Percentiles rank a stretch among this genome's conserved stretches.
phyloP scores from a whole-genome alignment of 2,113 vertebrate genomes.

The Boleophthalmus pectinirostris region DNA sequence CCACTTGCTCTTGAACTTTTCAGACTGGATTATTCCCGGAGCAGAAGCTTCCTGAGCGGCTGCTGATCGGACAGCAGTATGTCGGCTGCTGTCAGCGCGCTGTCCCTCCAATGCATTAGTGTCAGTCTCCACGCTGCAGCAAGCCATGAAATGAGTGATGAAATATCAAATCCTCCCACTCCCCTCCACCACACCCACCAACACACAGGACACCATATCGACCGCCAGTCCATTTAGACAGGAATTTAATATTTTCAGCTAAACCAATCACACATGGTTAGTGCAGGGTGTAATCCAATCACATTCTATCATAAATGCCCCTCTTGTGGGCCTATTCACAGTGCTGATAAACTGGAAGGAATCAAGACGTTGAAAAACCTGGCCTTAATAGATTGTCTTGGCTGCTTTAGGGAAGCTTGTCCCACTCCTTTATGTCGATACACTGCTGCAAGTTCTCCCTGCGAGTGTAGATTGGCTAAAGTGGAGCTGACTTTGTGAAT shows the following conservation, averaged over 20 bases:
- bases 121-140: slow-evolving; percentile 66
- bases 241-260: slow-evolving; percentile 80
- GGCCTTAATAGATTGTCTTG: slow-evolving; percentile 75
- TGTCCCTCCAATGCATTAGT: slow-evolving; percentile 71
- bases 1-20: slow-evolving; percentile 58
- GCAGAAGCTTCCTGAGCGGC: slow-evolving; percentile 52
- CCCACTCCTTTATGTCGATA: slow-evolving; percentile 66
- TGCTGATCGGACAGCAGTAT: slow-evolving; percentile 63
- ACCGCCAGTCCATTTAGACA: slow-evolving; percentile 71
- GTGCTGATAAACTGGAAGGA: slow-evolving; percentile 73
- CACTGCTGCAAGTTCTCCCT: slow-evolving; percentile 62
- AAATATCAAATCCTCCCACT: slow-evolving; percentile 75
- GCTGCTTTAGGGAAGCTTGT: slow-evolving; percentile 68
- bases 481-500: slow-evolving; percentile 81
- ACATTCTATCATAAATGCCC: slow-evolving; percentile 66
- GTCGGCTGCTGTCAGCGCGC: slow-evolving; percentile 67
- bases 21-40: slow-evolving; percentile 59
- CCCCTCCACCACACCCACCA: slow-evolving; percentile 29
- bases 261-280: slow-evolving; percentile 78
- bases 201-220: slow-evolving; percentile 67
- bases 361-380: slow-evolving; percentile 73
- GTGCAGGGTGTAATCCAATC: slow-evolving; percentile 77
- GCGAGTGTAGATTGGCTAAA: slow-evolving; percentile 77
- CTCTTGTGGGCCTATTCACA: slow-evolving; percentile 63
- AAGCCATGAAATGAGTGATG: slow-evolving; percentile 74